Conservation (phyloP, 2,113 vertebrate species). For the Enhydra lutris region DNA sequence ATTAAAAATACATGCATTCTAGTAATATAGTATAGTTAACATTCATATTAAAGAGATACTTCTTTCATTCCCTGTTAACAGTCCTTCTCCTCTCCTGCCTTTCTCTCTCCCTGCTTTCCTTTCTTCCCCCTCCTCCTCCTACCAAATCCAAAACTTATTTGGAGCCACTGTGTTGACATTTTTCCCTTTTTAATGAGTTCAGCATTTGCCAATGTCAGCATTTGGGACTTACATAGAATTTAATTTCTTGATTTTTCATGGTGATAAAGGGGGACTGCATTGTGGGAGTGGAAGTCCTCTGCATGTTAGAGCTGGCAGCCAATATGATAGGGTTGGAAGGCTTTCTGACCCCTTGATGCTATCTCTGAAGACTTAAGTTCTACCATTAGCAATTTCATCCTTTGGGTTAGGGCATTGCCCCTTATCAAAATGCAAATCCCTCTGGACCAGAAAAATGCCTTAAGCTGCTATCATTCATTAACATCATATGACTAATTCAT, state of each 20-base stretch:
- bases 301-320: background rate
- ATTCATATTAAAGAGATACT: background rate
- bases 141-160: background rate
- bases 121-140: background rate
- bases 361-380: constrained; percentile 18
- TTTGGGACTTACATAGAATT: background rate
- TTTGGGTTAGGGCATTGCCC: background rate
- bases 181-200: background rate
- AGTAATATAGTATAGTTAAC: background rate
- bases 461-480: constrained; percentile 49
- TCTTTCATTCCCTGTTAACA: background rate
- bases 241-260: constrained; percentile 24
- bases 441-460: constrained; percentile 34
- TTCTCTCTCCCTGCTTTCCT: background rate
- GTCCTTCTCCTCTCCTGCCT: background rate
- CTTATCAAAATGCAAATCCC: constrained; percentile 62
- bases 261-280: background rate
- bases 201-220: background rate
- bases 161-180: background rate
- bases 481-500: constrained; percentile 44
- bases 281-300: background rate
- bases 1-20: background rate
- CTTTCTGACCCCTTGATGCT: background rate
- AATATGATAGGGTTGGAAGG: background rate
- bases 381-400: constrained; percentile 32